Percentiles rank a stretch among this genome's conserved stretches.
These are phyloP conservation scores for Saguinus midas DNA, from an alignment of 2,113 vertebrate genomes.

Conservation along the genomic window DNA sequence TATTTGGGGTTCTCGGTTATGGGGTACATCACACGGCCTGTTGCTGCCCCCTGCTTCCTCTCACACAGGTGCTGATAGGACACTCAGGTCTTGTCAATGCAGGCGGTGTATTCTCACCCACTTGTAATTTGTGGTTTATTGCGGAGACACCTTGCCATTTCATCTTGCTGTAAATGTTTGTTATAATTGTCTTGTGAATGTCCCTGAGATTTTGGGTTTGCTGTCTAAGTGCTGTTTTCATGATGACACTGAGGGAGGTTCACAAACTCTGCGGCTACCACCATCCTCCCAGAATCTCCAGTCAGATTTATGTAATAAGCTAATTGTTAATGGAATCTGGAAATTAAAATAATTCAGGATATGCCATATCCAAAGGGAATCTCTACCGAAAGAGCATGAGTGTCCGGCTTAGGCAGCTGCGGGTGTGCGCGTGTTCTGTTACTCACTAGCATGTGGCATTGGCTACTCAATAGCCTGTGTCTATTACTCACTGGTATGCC, in stretches of 20 bases:
- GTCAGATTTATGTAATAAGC: background rate
- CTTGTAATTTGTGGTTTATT: background rate
- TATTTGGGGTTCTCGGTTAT: background rate
- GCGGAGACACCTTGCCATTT: background rate
- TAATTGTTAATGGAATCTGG: background rate
- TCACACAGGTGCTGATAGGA: background rate
- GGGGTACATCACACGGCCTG: rapidly evolving
- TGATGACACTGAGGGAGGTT: background rate
- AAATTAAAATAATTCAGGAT: background rate
- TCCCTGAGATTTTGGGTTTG: background rate
- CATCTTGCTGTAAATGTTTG: background rate
- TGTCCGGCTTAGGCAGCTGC: background rate
- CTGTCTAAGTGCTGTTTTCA: background rate
- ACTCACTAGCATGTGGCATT: no score
- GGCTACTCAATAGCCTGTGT: no score
- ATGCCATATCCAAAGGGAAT: background rate
- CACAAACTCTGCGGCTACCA: no score
- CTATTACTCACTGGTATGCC: no score
- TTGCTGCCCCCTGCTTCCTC: background rate
- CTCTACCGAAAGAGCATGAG: rapidly evolving
- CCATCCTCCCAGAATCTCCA: background rate
- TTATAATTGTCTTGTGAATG: background rate
- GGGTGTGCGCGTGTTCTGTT: rapidly evolving
- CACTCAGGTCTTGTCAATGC: no score
- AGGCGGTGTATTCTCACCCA: background rate